Evolutionary conservation across 2,888 invertebrate genomes (phyloP), one percentile per base, ranked within the genome.

Genomic region (Drosophila basisetae): DNA sequence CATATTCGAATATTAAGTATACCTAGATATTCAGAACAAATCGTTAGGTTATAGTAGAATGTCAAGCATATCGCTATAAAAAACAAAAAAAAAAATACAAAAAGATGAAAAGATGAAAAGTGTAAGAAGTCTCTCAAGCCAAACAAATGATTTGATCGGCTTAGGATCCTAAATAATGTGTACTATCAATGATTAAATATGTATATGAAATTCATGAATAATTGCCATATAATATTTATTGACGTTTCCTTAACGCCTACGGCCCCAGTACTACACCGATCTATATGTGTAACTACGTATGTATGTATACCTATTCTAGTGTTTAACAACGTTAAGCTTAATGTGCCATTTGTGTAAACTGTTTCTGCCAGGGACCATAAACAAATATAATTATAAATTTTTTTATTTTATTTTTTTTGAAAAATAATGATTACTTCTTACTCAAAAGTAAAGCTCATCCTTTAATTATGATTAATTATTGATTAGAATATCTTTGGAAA

Each of bases 31-130:
- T 66, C 66, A 53, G 31, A 68, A 68, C 18, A 60, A 80, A 68
- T 68, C 67, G 11, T 70, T 83, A 74, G 68, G 62, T 56, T 72
- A 67, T 67, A 56, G 37, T 39, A 81, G 56, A 66, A 68, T 67
- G 68, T 73, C 70, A 67, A 59, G 84, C 81, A 81, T 83, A 81
- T 83, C 82, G 78, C 73, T 39, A 43, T 68, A 66, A 56, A 59
- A 41, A 78, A 66, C 56, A 73, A 60, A 59, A 55, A 35, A 78
- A 62, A 60, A 6, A 7, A 43, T 13, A 7, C 16, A 4, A 4
- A 4, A 0, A 31, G 2, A 10, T 10, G 49, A 37, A 22, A 33
- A 37, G n/a, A 22, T 4, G 2, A 22, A 25, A 59, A 53, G 55
- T 64, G 53, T 30, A 74, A 63, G 25, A 47, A 55, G 54, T 31